phyloP scores from a whole-genome alignment of 2,797 vertebrate genomes.

The Phylloscopus collybita region DNA sequence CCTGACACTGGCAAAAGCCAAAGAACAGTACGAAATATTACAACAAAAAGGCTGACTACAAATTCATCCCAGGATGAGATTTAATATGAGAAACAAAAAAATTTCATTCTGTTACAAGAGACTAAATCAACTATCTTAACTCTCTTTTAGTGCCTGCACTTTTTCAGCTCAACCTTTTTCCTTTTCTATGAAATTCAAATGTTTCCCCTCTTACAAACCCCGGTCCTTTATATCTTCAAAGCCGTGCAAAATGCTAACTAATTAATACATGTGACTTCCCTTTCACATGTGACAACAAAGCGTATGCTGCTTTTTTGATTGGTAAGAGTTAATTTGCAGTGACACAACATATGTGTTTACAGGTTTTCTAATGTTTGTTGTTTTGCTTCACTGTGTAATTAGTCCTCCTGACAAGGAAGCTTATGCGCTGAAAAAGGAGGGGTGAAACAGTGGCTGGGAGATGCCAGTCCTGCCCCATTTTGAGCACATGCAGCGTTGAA shows the following conservation, averaged over 20 bases:
- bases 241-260: constrained; percentile 31
- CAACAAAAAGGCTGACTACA: neutral
- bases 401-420: constrained; percentile 47
- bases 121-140: constrained; percentile 24
- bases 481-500: neutral
- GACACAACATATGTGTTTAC: constrained; percentile 68
- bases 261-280: constrained; percentile 63
- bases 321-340: constrained; percentile 69
- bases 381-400: constrained; percentile 52
- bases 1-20: neutral
- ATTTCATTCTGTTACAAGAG: constrained; percentile 21
- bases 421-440: neutral
- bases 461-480: neutral
- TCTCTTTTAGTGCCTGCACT: neutral
- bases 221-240: constrained; percentile 40
- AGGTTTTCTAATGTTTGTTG: constrained; percentile 41
- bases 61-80: neutral
- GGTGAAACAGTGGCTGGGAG: neutral
- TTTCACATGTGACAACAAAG: constrained; percentile 66
- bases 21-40: neutral
- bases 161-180: constrained; percentile 47
- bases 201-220: constrained; percentile 12
- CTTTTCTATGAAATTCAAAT: constrained; percentile 27
- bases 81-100: neutral
- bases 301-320: constrained; percentile 55